Base-by-base conservation (phyloP, 2,888 invertebrate species). In the Polydrusus cervinus region DNA sequence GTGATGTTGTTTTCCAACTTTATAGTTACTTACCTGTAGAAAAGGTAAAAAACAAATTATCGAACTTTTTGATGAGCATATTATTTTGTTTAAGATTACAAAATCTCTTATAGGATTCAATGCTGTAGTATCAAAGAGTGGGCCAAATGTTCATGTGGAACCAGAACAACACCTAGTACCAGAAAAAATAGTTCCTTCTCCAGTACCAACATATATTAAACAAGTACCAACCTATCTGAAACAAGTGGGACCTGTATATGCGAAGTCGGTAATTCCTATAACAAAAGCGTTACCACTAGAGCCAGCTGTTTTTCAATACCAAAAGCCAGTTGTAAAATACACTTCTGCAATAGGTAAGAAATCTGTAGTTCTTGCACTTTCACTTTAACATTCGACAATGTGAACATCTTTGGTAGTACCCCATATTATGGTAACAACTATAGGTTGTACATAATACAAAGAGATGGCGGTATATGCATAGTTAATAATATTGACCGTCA, bases 101-200 rank as follows among this genome's bases (percentile, higher is more conserved):
- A 13, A n/a, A n/a, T n/a, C 6, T 43, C 18, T 69, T 53, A 16
- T 14, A 9, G 91, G 91, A 0, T 86, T 86, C 78, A 86, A 86
- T 71, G 86, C 86, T 1, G 85, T 86, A 1, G 86, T 86, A 8
- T 84, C 84, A 72, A 85, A 85, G 78, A 84, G 84, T 67, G 85
- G 87, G 0, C 91, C 91, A 0, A 88, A 86, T 64, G 80, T 90
- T 14, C 90, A 90, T 76, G 81, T 85, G 0, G 83, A 85, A 25
- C 86, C 88, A 0, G 69, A 78, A 57, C 80, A 79, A 74, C 72
- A 77, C 11, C 55, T 76, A 11, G 67, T 67, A n/a, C 77, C 78
- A 13, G 78, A 78, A 30, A 73, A 71, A 61, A 76, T 79, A 3
- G 70, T 76, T 40, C 9, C 57, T 60, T 14, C 55, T n/a, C 70